These are phyloP conservation scores for Cossypha polioptera DNA, from an alignment of 2,797 vertebrate genomes.

Conservation along the genomic window DNA sequence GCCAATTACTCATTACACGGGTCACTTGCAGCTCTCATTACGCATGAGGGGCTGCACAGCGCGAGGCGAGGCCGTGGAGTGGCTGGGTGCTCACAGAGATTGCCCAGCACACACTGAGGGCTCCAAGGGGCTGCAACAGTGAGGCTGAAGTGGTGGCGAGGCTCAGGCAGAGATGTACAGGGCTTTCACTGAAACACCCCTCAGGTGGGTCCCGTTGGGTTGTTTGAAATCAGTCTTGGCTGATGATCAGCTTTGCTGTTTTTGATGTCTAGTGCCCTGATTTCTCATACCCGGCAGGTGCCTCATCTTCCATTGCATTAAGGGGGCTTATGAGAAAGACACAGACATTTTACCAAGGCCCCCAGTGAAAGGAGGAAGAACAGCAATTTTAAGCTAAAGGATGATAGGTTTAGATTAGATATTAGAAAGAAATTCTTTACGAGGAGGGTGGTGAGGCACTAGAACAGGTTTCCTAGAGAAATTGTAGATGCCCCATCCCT, in stretches of 20 bases:
- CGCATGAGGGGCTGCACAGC: fast-evolving
- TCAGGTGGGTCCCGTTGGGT: fast-evolving
- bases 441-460: background rate
- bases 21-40: background rate
- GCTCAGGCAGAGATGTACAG: fast-evolving
- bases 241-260: background rate
- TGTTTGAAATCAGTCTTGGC: background rate
- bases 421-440: background rate
- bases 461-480: background rate
- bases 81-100: fast-evolving
- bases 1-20: background rate
- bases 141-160: fast-evolving
- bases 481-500: background rate
- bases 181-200: background rate
- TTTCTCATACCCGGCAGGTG: background rate
- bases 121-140: background rate
- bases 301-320: background rate
- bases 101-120: fast-evolving
- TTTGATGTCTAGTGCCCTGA: fast-evolving
- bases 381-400: background rate
- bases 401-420: fast-evolving
- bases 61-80: fast-evolving
- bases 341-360: background rate
- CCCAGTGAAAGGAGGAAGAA: background rate
- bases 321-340: background rate